Evolutionary conservation across 2,797 vertebrate genomes (phyloP), one percentile per base, ranked within the genome.

Genomic region (Eulemur albifrons): DNA sequence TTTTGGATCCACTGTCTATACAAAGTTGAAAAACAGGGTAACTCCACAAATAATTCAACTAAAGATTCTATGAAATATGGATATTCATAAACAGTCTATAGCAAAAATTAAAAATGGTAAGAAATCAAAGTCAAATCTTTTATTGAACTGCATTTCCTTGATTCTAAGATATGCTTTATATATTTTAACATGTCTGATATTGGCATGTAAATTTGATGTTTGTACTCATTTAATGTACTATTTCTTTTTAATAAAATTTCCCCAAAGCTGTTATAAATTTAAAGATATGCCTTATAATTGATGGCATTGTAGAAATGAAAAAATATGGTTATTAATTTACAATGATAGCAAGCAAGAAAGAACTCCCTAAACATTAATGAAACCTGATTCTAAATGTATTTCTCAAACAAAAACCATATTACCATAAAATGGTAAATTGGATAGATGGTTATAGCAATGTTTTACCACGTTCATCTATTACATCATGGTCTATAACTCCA

Each of bases 11-110:
- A 90, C 6, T 32, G 10, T 23, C 35, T 54, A 52, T 27, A 88
- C 14, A 77, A 92, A 93, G 50, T 43, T 85, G 35, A 94, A 97
- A 96, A 93, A 67, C 20, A 87, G 43, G 7, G 32, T 79, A 70
- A 86, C 5, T 70, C 72, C 23, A 84, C 54, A 96, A 90, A 93
- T 40, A 92, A 89, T 94, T 96, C 77, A 95, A 93, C 20, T 70
- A 90, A 85, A 79, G 69, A 67, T 50, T 94, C 38, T 75, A 73
- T 45, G 54, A 72, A 85, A 79, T 85, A 86, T 4, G 50, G 30
- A 72, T 21, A 94, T 43, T 93, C 50, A 73, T 48, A 21, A 96
- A 90, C 0, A 92, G 52, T 72, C 25, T 35, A 90, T 0, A 75
- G 75, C 11, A 93, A 77, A 93, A 93, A 85, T 77, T 63, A 61